phyloP scores from a whole-genome alignment of 1,140 invertebrate species.

The Frieseomelitta varia region DNA sequence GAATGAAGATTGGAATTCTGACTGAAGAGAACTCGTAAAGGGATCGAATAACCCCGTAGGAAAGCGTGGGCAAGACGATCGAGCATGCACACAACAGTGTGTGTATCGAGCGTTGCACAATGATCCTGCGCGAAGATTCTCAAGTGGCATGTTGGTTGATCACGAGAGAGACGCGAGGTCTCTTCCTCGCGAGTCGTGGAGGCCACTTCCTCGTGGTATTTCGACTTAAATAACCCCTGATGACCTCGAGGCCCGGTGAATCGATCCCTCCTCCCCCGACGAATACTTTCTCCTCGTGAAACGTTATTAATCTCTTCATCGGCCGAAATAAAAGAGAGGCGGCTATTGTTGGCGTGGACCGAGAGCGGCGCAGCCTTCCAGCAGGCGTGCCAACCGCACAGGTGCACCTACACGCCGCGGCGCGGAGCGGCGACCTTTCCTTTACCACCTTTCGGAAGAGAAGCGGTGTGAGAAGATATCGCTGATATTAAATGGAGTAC shows the following conservation, averaged over 20 bases:
- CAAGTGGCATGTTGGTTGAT: background rate
- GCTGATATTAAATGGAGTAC: constrained; percentile 41
- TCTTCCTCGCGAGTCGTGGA: background rate
- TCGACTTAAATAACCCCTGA: constrained; percentile 39
- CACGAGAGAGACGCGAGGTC: background rate
- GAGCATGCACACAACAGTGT: background rate
- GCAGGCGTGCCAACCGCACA: constrained; percentile 6
- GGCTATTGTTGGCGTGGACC: constrained; percentile 44
- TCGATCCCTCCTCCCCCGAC: constrained; percentile 2
- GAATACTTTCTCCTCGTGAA: constrained; percentile 49
- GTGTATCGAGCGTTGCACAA: background rate
- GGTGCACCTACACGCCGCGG: constrained; percentile 24
- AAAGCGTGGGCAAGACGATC: background rate
- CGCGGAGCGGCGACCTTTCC: constrained; percentile 30
- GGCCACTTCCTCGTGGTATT: constrained; percentile 48
- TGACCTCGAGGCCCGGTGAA: background rate
- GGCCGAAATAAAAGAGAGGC: constrained; percentile 38
- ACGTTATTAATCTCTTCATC: constrained; percentile 58
- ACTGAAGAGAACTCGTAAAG: too few relatives aligned
- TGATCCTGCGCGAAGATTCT: background rate
- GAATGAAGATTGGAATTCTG: too few relatives aligned
- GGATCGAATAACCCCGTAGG: background rate
- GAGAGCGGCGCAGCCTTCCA: background rate
- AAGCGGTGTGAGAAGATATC: constrained; percentile 6
- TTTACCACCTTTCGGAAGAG: background rate